Percentiles rank a stretch among this genome's conserved stretches.
Evolutionary conservation across 2,113 vertebrate species (phyloP).

Genomic region (Podocnemis expansa): DNA sequence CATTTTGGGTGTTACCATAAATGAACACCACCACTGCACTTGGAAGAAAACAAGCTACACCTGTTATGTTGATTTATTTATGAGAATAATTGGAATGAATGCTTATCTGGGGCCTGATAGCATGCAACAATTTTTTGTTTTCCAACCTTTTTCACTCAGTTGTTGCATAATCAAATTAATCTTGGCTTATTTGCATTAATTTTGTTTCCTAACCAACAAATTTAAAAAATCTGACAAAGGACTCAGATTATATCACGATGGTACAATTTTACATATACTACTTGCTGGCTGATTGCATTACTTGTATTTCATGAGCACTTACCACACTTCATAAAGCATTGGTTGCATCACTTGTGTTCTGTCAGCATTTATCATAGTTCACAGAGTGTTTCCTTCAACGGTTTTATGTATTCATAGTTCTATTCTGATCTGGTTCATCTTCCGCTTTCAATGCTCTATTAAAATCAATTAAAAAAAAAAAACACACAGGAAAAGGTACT

Average conservation of each 20-base stretch:
- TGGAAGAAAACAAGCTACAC: neutral
- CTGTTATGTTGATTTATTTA: neutral
- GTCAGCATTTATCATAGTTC: neutral
- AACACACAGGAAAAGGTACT: too few relatives aligned
- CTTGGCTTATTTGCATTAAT: constrained; percentile 41
- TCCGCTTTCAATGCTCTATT: neutral
- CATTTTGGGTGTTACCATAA: neutral
- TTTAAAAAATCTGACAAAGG: constrained; percentile 20
- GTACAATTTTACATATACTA: neutral
- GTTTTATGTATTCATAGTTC: neutral
- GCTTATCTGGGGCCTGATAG: neutral
- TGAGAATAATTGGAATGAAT: neutral
- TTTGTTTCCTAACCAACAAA: constrained; percentile 41
- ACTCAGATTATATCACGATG: neutral
- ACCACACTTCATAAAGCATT: too few relatives aligned
- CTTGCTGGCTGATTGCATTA: neutral
- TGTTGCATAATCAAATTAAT: constrained; percentile 50
- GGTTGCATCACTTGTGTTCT: neutral
- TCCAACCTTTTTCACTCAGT: constrained; percentile 32
- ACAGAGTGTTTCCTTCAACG: neutral
- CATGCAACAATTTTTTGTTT: constrained; percentile 20
- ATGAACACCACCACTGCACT: neutral
- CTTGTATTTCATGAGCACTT: neutral
- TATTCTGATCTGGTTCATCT: neutral
- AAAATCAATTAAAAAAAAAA: too few relatives aligned